These are phyloP conservation scores for Orthonevra nobilis DNA, from an alignment of 2,888 invertebrate genomes.

Conservation along the genomic window DNA sequence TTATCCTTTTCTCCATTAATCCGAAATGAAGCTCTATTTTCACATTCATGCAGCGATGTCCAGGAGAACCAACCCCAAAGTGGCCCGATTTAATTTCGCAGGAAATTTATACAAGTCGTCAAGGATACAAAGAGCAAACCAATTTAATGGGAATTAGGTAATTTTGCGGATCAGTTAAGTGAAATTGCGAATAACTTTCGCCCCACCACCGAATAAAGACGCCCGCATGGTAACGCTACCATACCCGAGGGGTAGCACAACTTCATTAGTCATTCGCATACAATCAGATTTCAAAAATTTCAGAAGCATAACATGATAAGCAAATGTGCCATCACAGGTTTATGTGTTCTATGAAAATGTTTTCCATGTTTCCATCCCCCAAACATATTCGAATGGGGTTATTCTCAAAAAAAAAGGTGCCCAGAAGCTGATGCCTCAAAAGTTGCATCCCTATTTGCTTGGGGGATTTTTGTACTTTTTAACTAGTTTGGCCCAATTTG, in stretches of 20 bases:
- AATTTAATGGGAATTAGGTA: conserved; percentile 53
- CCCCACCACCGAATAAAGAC: no score
- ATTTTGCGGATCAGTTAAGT: conserved; percentile 64
- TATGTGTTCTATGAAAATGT: conserved; percentile 10
- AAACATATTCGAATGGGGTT: neutral
- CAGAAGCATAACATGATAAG: conserved; percentile 9
- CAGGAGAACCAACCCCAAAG: neutral
- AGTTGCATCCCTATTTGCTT: conserved; percentile 38
- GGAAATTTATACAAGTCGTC: conserved; percentile 10
- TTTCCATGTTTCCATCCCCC: neutral
- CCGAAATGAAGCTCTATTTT: no score
- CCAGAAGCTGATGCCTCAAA: conserved; percentile 42
- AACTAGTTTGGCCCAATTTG: conserved; percentile 60
- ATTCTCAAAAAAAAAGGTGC: conserved; percentile 55
- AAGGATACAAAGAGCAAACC: conserved; percentile 26
- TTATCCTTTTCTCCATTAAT: no score
- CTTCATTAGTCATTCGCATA: conserved; percentile 38
- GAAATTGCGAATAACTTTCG: conserved; percentile 51
- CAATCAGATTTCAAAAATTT: conserved; percentile 39
- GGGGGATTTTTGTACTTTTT: conserved; percentile 56
- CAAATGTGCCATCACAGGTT: conserved; percentile 32
- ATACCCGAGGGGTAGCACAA: neutral
- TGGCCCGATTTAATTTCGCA: conserved; percentile 32
- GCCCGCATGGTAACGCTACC: no score
- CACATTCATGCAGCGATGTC: no score